A percentile compares a stretch with the other conserved stretches of the same genome.
Evolutionary conservation across 2,113 vertebrate genomes (phyloP).

Genomic region (Podocnemis expansa): DNA sequence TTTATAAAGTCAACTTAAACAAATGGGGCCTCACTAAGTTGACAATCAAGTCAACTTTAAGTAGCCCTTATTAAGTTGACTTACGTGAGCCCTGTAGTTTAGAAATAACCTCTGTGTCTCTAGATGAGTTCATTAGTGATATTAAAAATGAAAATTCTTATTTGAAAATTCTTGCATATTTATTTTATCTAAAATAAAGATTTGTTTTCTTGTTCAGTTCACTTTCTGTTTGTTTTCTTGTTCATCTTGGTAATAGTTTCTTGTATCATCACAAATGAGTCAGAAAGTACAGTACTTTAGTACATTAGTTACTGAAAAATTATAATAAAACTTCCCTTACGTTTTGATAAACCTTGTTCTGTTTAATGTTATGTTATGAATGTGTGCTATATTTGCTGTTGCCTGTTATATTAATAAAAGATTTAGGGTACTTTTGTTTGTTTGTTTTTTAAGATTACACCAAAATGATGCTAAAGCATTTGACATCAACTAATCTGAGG

Average conservation of each 20-base stretch:
- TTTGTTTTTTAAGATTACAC: neutral
- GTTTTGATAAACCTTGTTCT: neutral
- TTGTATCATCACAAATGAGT: neutral
- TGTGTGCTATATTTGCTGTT: neutral
- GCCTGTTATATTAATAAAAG: neutral
- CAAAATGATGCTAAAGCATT: neutral
- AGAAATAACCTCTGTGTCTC: neutral
- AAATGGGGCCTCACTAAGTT: no score
- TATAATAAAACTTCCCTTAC: accelerated
- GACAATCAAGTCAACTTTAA: no score
- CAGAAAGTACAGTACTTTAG: accelerated
- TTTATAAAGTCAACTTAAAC: no score
- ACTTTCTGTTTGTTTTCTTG: neutral
- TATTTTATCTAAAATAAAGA: neutral
- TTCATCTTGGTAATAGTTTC: neutral
- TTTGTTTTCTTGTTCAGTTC: neutral
- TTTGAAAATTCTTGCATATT: neutral
- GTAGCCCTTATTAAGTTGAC: no score
- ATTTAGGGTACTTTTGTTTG: neutral
- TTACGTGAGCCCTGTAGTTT: no score
- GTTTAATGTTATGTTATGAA: neutral
- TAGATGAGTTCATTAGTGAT: neutral
- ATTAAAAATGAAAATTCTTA: neutral
- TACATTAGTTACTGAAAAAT: neutral
- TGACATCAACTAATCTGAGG: neutral